These are phyloP conservation scores for Mythimna ferrago DNA, from an alignment of 2,888 invertebrate genomes.

Conservation along the genomic window DNA sequence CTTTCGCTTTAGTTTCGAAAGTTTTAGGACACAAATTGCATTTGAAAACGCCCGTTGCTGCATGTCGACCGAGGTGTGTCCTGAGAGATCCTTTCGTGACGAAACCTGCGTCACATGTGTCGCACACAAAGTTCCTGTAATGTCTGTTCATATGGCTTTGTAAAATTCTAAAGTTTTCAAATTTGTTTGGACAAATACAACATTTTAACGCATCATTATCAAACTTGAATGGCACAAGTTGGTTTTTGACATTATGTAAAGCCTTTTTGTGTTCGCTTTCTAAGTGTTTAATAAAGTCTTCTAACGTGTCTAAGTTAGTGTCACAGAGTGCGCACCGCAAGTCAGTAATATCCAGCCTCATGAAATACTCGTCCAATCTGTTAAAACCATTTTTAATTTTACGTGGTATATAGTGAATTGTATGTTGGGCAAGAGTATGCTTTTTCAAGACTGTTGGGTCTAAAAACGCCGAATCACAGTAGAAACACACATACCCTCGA, in stretches of 20 bases:
- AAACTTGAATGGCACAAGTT: slow-evolving; percentile 79
- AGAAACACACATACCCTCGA: too few species aligned
- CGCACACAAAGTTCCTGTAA: slow-evolving; percentile 75
- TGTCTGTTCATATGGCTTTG: slow-evolving; percentile 77
- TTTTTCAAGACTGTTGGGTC: too few species aligned
- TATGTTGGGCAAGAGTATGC: too few species aligned
- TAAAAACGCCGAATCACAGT: too few species aligned
- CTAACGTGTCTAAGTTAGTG: slow-evolving; percentile 25
- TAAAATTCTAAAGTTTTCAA: slow-evolving; percentile 72
- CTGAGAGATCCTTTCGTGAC: slow-evolving; percentile 10
- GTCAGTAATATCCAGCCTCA: slow-evolving; percentile 35
- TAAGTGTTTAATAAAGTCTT: slow-evolving; percentile 45
- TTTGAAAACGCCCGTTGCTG: slow-evolving; percentile 60
- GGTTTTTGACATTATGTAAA: slow-evolving; percentile 63
- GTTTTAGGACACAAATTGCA: slow-evolving; percentile 80
- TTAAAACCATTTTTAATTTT: too few species aligned
- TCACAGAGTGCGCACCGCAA: slow-evolving; percentile 35
- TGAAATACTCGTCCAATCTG: too few species aligned
- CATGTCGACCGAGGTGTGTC: slow-evolving; percentile 54
- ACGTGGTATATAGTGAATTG: too few species aligned
- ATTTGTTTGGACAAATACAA: slow-evolving; percentile 71
- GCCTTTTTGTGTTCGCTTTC: slow-evolving; percentile 43
- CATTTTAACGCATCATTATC: slow-evolving; percentile 69
- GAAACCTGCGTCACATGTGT: slow-evolving; percentile 68
- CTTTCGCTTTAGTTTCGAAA: slow-evolving; percentile 76